Conservation (phyloP, 2,888 invertebrate species). For the Meliscaeva auricollis region DNA sequence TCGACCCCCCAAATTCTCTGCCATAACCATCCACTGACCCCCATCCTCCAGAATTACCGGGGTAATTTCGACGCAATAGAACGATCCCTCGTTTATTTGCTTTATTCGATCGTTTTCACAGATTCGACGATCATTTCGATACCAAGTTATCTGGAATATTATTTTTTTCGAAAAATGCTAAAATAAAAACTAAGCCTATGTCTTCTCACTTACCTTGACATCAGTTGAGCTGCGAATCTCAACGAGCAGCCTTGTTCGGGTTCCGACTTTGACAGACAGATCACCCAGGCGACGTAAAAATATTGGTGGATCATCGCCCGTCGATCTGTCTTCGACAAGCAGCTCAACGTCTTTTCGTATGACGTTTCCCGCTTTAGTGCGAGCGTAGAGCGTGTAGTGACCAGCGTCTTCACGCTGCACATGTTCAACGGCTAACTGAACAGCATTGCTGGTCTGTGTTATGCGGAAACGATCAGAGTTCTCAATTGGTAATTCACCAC, state of each 20-base stretch:
- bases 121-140: constrained; percentile 91
- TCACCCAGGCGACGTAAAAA: constrained; percentile 94
- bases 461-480: constrained; percentile 88
- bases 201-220: constrained; percentile 87
- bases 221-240: constrained; percentile 92
- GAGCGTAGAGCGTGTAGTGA: constrained; percentile 89
- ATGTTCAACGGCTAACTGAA: constrained; percentile 91
- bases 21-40: constrained; percentile 93
- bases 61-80: constrained; percentile 93
- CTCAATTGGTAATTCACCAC: constrained; percentile 87
- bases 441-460: constrained; percentile 86
- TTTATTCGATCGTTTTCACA: constrained; percentile 90
- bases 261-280: constrained; percentile 95
- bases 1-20: constrained; percentile 90
- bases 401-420: constrained; percentile 90
- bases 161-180: constrained; percentile 26
- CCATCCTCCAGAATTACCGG: constrained; percentile 93
- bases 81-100: constrained; percentile 92
- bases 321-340: constrained; percentile 86
- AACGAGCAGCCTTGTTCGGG: constrained; percentile 92
- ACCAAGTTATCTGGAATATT: constrained; percentile 91
- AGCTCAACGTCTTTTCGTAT: constrained; percentile 86
- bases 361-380: constrained; percentile 85
- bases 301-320: constrained; percentile 90
- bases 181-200: constrained; percentile 33